Conservation (phyloP, 2,797 vertebrate genomes). For the Intellagama lesueurii region DNA sequence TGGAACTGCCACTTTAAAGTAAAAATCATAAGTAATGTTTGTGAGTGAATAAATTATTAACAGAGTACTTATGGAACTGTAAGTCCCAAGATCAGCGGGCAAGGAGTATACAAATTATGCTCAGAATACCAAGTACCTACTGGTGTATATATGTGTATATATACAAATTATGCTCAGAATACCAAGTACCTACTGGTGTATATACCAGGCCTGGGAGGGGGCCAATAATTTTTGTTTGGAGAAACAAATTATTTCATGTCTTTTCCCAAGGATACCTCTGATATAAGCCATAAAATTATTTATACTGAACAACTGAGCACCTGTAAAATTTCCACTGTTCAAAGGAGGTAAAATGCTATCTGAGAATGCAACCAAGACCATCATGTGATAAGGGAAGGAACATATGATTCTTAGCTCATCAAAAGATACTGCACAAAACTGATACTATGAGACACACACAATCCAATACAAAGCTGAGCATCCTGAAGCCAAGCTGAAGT, state of each 20-base stretch:
- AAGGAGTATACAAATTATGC: not conserved
- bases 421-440: not conserved
- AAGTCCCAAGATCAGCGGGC: not conserved
- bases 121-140: conserved; percentile 15
- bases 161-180: conserved; percentile 3
- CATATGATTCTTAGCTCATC: not conserved
- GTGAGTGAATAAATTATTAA: not conserved
- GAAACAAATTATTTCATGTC: not conserved
- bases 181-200: conserved; percentile 3
- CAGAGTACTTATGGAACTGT: not conserved
- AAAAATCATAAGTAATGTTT: not conserved
- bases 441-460: not conserved
- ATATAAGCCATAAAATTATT: not conserved
- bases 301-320: not conserved
- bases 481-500: not conserved
- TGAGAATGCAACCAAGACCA: not conserved
- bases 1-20: not conserved
- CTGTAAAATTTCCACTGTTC: not conserved
- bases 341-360: not conserved
- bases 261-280: not conserved
- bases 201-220: conserved; percentile 11
- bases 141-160: not conserved
- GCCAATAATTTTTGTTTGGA: not conserved
- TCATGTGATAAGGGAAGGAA: not conserved
- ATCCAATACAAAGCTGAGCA: too few species aligned